Conservation (phyloP, 2,888 invertebrate genomes). For the Ormyrus nitidulus region DNA sequence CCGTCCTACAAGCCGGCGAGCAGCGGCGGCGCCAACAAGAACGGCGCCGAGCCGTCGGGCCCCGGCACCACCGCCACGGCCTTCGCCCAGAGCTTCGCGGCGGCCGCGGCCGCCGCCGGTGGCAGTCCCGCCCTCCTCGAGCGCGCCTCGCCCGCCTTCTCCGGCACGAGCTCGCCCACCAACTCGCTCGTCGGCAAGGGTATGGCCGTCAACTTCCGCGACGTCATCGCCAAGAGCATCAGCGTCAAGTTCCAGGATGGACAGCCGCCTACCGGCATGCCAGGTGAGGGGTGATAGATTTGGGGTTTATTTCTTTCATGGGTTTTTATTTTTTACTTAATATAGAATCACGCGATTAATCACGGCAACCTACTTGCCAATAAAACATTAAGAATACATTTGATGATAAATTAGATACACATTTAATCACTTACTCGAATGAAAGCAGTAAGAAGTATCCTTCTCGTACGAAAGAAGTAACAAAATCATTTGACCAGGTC, state of each 20-base stretch:
- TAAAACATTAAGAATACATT: too few relatives aligned
- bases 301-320: too few relatives aligned
- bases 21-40: constrained; percentile 64
- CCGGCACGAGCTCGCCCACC: constrained; percentile 77
- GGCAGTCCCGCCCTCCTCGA: constrained; percentile 76
- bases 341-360: too few relatives aligned
- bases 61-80: constrained; percentile 66
- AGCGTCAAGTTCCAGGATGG: constrained; percentile 87
- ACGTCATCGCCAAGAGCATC: constrained; percentile 94
- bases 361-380: too few relatives aligned
- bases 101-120: constrained; percentile 65
- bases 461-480: too few relatives aligned
- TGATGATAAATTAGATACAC: too few relatives aligned
- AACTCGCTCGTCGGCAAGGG: constrained; percentile 76
- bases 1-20: constrained; percentile 89
- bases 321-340: too few relatives aligned
- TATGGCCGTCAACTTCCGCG: constrained; percentile 84
- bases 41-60: constrained; percentile 61
- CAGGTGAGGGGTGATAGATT: constrained; percentile 65
- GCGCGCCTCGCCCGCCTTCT: constrained; percentile 77
- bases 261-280: constrained; percentile 71
- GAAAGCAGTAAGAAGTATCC: too few relatives aligned
- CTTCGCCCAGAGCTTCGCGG: constrained; percentile 60
- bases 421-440: too few relatives aligned
- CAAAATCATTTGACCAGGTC: constrained; percentile 63